Evolutionary conservation across 30 jellyfish, hydroid and myxozoan genomes (phyloP).

Genomic region (Cassiopea xamachana): DNA sequence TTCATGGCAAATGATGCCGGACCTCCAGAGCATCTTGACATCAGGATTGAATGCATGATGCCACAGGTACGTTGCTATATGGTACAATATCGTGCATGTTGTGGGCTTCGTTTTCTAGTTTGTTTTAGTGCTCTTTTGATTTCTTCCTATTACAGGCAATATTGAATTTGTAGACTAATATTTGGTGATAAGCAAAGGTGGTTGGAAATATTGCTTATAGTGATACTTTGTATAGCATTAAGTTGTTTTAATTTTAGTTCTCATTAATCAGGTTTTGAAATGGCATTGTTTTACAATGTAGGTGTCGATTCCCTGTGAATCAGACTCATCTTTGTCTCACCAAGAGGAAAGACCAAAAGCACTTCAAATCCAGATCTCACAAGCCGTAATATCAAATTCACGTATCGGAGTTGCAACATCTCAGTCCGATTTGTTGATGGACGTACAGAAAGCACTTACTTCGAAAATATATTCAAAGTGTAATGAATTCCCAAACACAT

Average conservation of each 20-base stretch:
- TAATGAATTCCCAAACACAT: constrained; percentile 73
- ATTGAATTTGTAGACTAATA: no score
- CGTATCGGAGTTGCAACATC: constrained; percentile 88
- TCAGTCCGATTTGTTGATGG: constrained; percentile 90
- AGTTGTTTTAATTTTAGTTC: not conserved
- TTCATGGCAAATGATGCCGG: constrained; percentile 88
- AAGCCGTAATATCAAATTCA: constrained; percentile 88
- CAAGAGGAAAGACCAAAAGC: constrained; percentile 87
- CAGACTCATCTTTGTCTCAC: constrained; percentile 58
- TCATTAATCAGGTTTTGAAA: not conserved
- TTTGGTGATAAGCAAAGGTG: no score
- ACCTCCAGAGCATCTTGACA: constrained; percentile 89
- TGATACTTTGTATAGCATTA: no score
- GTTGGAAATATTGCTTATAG: no score
- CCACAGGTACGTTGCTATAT: constrained; percentile 84
- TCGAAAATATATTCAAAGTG: constrained; percentile 79
- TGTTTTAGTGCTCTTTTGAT: no score
- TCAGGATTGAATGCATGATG: constrained; percentile 85
- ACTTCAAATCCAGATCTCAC: constrained; percentile 89
- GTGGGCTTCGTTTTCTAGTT: no score
- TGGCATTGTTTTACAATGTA: not conserved
- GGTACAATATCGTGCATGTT: not conserved
- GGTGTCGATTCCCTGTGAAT: constrained; percentile 83
- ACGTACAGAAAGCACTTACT: constrained; percentile 77
- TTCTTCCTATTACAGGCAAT: no score